Evolutionary conservation across 2,797 vertebrate genomes (phyloP), one percentile per base, ranked within the genome.

Genomic region (Borostomias antarcticus): DNA sequence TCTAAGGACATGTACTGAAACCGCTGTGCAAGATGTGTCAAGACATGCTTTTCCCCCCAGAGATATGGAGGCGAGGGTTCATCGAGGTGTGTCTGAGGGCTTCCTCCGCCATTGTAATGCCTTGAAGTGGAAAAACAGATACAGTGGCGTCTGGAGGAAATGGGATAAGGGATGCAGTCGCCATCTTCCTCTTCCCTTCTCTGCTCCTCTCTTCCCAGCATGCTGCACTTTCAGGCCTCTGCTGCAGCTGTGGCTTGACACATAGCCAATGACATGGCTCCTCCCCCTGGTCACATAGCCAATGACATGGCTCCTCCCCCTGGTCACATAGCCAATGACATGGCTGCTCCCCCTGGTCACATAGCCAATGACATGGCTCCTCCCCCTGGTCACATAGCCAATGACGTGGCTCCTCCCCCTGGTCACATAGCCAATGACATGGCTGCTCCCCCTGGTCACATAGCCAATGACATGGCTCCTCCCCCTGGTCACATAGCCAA

Each of bases 221-320:
- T 17, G 40, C 40, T n/a, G n/a, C n/a, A n/a, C n/a, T 43, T n/a
- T 1, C 40, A 43, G 40, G n/a, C 50, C 61, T 57, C 21, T 61
- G 66, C 62, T 60, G 25, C 62, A 59, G 62, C 53, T 70, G 52
- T 61, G 25, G 51, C 43, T 40, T 72, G 48, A 58, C 26, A 19
- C 54, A 72, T 51, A 62, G 72, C 40, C 76, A 70, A 68, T 71
- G 68, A 70, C 67, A 76, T 35, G 15, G n/a, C 37, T 26, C 29
- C 4, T 1, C 56, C 8, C 4, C 23, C 23, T 13, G n/a, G n/a
- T n/a, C n/a, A n/a, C n/a, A n/a, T n/a, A n/a, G n/a, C n/a, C n/a
- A n/a, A n/a, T n/a, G n/a, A n/a, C n/a, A n/a, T n/a, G n/a, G 23
- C 15, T 28, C 45, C 43, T 6, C 35, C 40, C 37, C 8, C 37